These are phyloP conservation scores for Ptilonorhynchus violaceus DNA, from an alignment of 2,113 vertebrate species.

Conservation along the genomic window DNA sequence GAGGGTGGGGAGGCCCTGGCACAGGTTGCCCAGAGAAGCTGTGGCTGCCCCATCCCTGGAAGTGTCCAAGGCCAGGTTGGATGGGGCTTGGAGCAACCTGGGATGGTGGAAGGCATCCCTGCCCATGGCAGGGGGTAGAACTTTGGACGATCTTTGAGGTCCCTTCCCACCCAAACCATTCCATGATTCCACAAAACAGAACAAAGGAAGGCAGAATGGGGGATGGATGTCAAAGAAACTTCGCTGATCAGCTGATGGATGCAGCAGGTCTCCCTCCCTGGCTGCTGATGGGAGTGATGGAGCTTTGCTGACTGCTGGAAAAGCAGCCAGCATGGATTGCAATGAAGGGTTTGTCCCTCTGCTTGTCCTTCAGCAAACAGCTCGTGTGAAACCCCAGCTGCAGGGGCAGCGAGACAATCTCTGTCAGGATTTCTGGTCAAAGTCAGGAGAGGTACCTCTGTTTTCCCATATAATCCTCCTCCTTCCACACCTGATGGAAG, in stretches of 20 bases:
- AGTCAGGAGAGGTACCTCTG: neutral
- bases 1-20: rapidly evolving
- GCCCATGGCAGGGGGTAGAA: too few relatives aligned
- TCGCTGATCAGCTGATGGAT: neutral
- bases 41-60: neutral
- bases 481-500: neutral
- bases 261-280: neutral
- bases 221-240: too few relatives aligned
- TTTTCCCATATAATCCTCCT: neutral
- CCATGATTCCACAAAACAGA: neutral
- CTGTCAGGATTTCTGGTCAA: neutral
- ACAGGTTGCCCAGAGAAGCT: rapidly evolving
- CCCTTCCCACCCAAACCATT: neutral
- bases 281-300: neutral
- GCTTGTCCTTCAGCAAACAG: neutral
- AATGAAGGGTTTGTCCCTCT: neutral
- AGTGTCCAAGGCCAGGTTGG: neutral
- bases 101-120: neutral
- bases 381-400: neutral
- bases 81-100: neutral
- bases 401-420: neutral
- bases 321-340: neutral
- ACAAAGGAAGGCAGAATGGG: neutral
- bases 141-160: neutral
- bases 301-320: neutral